Evolutionary conservation across 2,888 invertebrate species (phyloP).

Genomic region (Fabriciana adippe): DNA sequence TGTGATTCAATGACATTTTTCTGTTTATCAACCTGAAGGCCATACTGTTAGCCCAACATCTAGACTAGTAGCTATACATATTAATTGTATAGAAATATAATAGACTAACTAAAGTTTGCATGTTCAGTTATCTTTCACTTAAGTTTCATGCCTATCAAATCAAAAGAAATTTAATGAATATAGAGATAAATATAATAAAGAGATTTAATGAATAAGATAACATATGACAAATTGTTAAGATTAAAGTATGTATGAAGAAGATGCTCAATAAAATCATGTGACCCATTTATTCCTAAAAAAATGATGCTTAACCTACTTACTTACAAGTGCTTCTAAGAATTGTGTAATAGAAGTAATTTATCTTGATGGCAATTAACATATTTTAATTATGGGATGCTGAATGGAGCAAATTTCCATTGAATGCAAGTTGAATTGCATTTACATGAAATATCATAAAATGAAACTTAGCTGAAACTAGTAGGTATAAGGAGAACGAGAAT

Average conservation of each 20-base stretch:
- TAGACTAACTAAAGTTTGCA: too few relatives aligned
- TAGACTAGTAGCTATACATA: background rate
- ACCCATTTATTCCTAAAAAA: constrained; percentile 2
- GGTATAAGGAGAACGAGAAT: too few relatives aligned
- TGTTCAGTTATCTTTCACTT: too few relatives aligned
- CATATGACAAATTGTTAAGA: too few relatives aligned
- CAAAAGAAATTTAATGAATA: too few relatives aligned
- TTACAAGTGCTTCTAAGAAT: background rate
- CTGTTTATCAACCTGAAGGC: background rate
- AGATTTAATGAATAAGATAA: too few relatives aligned
- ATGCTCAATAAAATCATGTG: background rate
- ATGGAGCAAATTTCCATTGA: background rate
- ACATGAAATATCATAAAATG: background rate
- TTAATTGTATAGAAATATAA: too few relatives aligned
- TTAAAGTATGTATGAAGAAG: background rate
- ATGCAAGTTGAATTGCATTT: background rate
- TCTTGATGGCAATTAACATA: constrained; percentile 6
- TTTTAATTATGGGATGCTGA: constrained; percentile 2
- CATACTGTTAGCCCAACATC: background rate
- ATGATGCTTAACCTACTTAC: constrained; percentile 4
- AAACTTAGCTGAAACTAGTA: background rate
- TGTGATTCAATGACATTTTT: constrained; percentile 19
- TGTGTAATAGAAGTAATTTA: constrained; percentile 3
- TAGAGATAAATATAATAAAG: too few relatives aligned
- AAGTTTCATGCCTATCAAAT: too few relatives aligned